Base-by-base conservation (phyloP, 2,113 vertebrate species). In the Cairina moschata region DNA sequence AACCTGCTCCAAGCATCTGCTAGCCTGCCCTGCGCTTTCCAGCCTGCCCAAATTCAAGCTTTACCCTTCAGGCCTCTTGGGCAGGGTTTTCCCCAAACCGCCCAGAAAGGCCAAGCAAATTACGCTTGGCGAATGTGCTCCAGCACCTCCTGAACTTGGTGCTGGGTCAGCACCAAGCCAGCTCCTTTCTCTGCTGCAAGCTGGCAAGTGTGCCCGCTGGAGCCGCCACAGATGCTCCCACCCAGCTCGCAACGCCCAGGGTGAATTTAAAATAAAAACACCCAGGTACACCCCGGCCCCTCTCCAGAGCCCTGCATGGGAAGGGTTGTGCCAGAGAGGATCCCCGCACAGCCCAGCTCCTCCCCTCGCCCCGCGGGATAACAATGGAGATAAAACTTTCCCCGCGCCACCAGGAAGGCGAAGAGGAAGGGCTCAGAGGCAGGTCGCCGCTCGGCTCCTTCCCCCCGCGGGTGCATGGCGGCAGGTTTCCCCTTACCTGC, bases 261-360 rank as follows among this genome's bases (percentile, higher is more conserved):
- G 86, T 88, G 81, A 86, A 66, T 63, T 91, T 78, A 86, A 91
- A 95, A 88, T 60, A 83, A 81, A 94, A 96, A 93, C 14, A 75
- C 76, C 28, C 93, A 95, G 95, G 95, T 93, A 86, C 52, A 63
- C 86, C 42, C 88, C 94, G 90, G 93, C 85, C 29, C 34, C 83
- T 59, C 73, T 96, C 95, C 95, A 91, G 69, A 91, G 69, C 91
- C 69, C 88, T 90, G 90, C 34, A 42, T 13, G 69, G 88, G 73
- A 80, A 94, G 88, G 72, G 60, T 81, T 91, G 67, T 95, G 85
- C 91, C 92, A 93, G 85, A 50, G 60, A 74, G 90, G 83, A 96
- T 95, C 80, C 88, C 88, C 84, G 75, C 85, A 78, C 9, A 22
- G 79, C 73, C 46, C 93, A 91, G 95, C 93, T 91, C 96, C 96